Evolutionary conservation across 2,113 vertebrate genomes (phyloP).

Genomic region (Anthoscopus minutus): DNA sequence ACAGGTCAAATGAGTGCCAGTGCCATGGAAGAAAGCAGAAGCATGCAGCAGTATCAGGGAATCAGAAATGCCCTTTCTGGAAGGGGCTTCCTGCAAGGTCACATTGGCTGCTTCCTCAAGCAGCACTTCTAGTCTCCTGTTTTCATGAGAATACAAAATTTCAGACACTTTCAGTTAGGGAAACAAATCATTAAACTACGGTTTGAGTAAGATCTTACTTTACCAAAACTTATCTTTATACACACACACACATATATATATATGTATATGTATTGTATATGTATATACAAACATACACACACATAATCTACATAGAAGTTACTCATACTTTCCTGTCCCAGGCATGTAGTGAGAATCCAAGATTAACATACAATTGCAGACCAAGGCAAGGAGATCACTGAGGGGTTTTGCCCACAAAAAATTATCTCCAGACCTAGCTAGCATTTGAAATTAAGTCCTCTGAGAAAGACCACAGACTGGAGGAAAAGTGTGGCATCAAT

Average conservation of each 20-base stretch:
- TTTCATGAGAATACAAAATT: neutral
- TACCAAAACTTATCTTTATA: neutral
- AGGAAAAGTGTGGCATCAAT: neutral
- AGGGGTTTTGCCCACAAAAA: neutral
- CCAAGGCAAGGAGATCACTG: neutral
- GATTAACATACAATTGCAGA: neutral
- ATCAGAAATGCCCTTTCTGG: too few species aligned
- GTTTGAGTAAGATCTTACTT: neutral
- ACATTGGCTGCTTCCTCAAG: neutral
- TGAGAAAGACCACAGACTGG: neutral
- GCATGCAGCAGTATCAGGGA: too few species aligned
- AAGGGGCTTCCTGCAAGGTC: neutral
- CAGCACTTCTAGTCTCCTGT: neutral
- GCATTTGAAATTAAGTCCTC: neutral
- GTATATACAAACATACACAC: neutral
- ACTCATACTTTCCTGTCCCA: neutral
- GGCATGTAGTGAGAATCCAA: neutral
- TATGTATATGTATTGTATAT: neutral
- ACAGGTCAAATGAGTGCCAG: neutral
- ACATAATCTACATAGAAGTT: neutral
- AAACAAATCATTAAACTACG: neutral
- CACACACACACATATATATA: fast-evolving
- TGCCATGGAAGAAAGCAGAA: neutral
- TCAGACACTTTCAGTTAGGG: neutral
- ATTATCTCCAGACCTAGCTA: neutral